Conservation (phyloP, 37 sponge, comb jelly and placozoan species). For the Oopsacas minuta region DNA sequence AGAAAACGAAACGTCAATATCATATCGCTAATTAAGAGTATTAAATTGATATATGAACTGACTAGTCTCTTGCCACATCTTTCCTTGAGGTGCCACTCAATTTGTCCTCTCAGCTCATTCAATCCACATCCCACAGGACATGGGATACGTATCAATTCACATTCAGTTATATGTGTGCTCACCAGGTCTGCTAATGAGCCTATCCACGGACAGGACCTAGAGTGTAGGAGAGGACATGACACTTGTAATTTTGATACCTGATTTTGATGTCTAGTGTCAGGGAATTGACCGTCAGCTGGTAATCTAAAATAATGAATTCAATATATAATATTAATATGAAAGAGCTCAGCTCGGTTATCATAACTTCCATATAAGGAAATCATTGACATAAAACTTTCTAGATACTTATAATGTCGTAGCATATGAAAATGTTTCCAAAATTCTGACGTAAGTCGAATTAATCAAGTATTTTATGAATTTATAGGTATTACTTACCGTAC, state of each 20-base stretch:
- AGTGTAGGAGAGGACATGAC: background rate
- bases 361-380: no score
- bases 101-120: constrained; percentile 3
- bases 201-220: background rate
- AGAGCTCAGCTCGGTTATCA: no score
- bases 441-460: no score
- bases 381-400: no score
- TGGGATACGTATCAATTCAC: background rate
- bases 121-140: background rate
- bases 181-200: background rate
- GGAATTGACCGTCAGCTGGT: background rate
- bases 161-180: background rate
- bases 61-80: constrained; percentile 11
- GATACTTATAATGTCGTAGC: no score
- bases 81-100: background rate
- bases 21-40: no score
- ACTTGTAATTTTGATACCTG: background rate
- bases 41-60: no score
- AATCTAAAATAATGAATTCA: background rate
- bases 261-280: constrained; percentile 1
- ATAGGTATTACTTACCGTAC: background rate
- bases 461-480: background rate
- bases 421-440: no score
- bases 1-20: no score
- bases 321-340: background rate